Evolutionary conservation across 2,113 vertebrate species (phyloP).

Genomic region (Lophura nycthemera): DNA sequence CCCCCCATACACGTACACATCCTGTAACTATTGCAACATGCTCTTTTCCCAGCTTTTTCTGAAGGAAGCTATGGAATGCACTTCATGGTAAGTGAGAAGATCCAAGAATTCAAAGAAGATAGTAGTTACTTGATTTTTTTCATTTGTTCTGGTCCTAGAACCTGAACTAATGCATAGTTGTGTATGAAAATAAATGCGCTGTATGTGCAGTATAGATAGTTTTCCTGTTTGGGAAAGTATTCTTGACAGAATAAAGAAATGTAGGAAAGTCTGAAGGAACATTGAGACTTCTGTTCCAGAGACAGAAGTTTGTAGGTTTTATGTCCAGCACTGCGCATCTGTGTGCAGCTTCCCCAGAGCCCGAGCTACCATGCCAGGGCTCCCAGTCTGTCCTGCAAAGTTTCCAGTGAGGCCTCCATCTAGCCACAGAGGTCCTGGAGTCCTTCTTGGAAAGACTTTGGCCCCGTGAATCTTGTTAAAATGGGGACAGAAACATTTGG

Average conservation of each 20-base stretch:
- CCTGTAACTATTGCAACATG: background rate
- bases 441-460: background rate
- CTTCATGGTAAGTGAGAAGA: background rate
- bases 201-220: background rate
- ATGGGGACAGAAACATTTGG: background rate
- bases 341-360: background rate
- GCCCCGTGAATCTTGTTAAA: rapidly evolving
- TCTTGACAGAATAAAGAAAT: background rate
- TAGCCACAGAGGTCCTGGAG: rapidly evolving
- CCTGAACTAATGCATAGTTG: background rate
- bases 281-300: background rate
- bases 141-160: background rate
- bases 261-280: background rate
- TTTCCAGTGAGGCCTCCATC: background rate
- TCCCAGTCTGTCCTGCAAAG: background rate
- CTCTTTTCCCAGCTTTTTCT: constrained; percentile 25
- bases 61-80: background rate
- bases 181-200: background rate
- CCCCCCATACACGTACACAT: background rate
- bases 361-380: background rate
- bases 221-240: background rate
- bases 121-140: background rate
- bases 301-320: background rate
- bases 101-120: background rate
- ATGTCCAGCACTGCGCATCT: rapidly evolving